Conservation (phyloP, 2,888 invertebrate genomes). For the Trichopoda pennipes region DNA sequence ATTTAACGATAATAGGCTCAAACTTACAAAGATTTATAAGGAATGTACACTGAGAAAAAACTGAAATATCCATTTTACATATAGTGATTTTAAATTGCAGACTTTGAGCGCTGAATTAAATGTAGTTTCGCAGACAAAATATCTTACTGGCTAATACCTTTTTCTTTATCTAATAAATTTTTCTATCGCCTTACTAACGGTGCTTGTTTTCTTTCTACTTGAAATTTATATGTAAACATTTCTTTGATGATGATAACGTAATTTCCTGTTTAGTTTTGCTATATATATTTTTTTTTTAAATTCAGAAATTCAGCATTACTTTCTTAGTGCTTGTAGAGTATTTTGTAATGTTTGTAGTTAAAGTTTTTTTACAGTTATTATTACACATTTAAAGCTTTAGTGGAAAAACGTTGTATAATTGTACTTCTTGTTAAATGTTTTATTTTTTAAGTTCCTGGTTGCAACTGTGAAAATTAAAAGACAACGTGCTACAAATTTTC, state of each 20-base stretch:
- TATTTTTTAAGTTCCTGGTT: slow-evolving; percentile 50
- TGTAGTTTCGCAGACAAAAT: no score
- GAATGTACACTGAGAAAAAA: no score
- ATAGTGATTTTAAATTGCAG: no score
- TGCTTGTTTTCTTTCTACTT: slow-evolving; percentile 17
- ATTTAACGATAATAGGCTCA: no score
- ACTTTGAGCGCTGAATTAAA: no score
- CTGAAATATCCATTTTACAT: no score
- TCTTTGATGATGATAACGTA: slow-evolving; percentile 78
- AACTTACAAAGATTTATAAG: no score
- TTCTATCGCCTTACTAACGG: slow-evolving; percentile 16
- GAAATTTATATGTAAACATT: slow-evolving; percentile 48
- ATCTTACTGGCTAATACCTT: neutral
- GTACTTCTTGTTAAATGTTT: slow-evolving; percentile 51
- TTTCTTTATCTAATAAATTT: slow-evolving; percentile 43
- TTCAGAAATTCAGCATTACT: slow-evolving; percentile 51
- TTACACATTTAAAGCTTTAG: slow-evolving; percentile 58
- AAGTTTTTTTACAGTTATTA: slow-evolving; percentile 65
- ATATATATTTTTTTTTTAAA: slow-evolving; percentile 30
- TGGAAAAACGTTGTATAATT: slow-evolving; percentile 48
- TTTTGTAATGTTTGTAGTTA: slow-evolving; percentile 74
- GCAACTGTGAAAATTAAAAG: slow-evolving; percentile 70
- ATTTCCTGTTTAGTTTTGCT: slow-evolving; percentile 74
- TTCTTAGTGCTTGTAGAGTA: slow-evolving; percentile 70
- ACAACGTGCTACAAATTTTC: slow-evolving; percentile 69